These are phyloP conservation scores for Gonatopus flavifemur DNA, from an alignment of 1,140 invertebrate genomes.

Conservation along the genomic window DNA sequence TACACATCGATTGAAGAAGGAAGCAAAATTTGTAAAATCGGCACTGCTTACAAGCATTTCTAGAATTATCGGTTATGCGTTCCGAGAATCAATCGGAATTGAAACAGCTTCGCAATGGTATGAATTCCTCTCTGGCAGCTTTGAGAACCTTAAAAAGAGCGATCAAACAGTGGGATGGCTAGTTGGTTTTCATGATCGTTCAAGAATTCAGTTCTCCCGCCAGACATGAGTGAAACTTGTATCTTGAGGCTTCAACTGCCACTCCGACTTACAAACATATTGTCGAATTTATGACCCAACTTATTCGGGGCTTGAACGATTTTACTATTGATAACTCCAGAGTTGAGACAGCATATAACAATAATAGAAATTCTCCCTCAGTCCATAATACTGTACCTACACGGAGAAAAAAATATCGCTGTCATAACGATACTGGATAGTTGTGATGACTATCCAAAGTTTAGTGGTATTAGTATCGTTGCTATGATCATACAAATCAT, in stretches of 20 bases:
- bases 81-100: neutral
- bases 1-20: too few species aligned
- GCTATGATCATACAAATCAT: too few species aligned
- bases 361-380: too few species aligned
- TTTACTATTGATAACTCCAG: neutral
- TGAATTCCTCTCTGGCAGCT: neutral
- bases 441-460: too few species aligned
- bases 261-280: neutral
- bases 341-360: neutral
- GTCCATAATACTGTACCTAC: too few species aligned
- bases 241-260: neutral
- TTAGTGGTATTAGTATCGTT: too few species aligned
- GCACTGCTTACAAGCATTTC: neutral
- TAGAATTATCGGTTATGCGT: neutral
- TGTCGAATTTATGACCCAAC: neutral
- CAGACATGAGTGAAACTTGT: slow-evolving; percentile 1
- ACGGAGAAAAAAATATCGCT: too few species aligned
- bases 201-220: slow-evolving; percentile 1
- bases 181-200: too few species aligned
- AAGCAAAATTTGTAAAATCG: too few species aligned
- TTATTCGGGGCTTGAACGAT: neutral
- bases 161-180: too few species aligned
- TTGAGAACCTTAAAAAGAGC: too few species aligned
- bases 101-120: neutral
- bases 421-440: too few species aligned